Evolutionary conservation across 2,888 invertebrate species (phyloP).

Genomic region (Boloria selene): DNA sequence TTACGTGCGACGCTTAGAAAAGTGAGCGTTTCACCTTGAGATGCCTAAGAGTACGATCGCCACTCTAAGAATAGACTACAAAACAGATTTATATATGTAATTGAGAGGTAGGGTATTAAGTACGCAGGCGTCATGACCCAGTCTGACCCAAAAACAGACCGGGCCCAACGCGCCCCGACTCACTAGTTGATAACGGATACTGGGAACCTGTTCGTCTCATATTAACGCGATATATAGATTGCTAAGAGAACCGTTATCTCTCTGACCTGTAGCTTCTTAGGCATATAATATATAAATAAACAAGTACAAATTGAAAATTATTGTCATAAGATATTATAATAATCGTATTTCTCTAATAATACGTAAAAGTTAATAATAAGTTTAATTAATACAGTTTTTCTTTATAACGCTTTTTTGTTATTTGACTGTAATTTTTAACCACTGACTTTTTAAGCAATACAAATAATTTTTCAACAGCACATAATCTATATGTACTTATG

Average conservation of each 20-base stretch:
- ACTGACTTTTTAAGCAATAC: too few relatives aligned
- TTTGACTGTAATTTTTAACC: background rate
- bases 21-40: conserved; percentile 79
- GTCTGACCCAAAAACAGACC: conserved; percentile 78
- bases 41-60: conserved; percentile 63
- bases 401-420: background rate
- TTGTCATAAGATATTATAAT: background rate
- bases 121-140: conserved; percentile 81
- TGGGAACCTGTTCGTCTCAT: conserved; percentile 68
- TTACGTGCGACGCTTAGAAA: conserved; percentile 75
- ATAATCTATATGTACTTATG: conserved; percentile 33
- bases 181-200: conserved; percentile 72
- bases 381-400: background rate
- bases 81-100: conserved; percentile 65
- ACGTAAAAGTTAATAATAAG: too few relatives aligned
- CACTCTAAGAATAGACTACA: conserved; percentile 73
- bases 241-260: conserved; percentile 61
- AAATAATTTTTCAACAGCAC: conserved; percentile 3
- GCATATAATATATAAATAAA: conserved; percentile 8
- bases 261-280: conserved; percentile 48
- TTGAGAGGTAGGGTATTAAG: conserved; percentile 57
- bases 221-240: conserved; percentile 53
- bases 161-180: conserved; percentile 67
- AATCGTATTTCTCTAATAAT: too few relatives aligned
- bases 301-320: background rate